Base-by-base conservation (phyloP, 2,113 vertebrate genomes). In the Herpetotheres cachinnans region DNA sequence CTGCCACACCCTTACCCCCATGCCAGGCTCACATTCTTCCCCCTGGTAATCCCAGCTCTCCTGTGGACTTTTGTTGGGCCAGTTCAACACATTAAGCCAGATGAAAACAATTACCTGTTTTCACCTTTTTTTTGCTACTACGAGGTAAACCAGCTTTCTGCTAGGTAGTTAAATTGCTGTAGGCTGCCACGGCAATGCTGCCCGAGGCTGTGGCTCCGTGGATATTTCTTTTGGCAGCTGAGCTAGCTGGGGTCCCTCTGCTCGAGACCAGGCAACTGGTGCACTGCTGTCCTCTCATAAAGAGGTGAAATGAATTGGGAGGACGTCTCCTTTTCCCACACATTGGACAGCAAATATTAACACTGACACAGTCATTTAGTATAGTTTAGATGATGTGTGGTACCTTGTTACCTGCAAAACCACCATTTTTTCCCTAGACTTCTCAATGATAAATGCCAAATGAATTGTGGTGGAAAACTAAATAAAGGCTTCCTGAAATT, bases 161-260 rank as follows among this genome's bases (percentile, higher is more conserved):
- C 4, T 70, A 38, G 26, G 7, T 47, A 26, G 20, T 25, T 54
- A 30, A 58, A 62, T 76, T 56, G 16, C 38, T 71, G 30, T 29
- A 71, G 71, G 80, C 42, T 93, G 82, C 34, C 62, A 47, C 30
- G 32, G 27, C 52, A 79, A 29, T 58, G 56, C 16, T 66, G 25
- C 27, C 52, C 0, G 0, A 74, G 42, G 50, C 34, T 50, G 17
- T 11, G 17, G 27, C 12, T 86, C 29, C 30, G 26, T 0, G 0
- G 52, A 32, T 78, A 58, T 54, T 82, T 92, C 38, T 70, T 79
- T 38, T n/a, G 55, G 50, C 29, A 58, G 1, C 7, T 34, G 34
- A 24, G 24, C 8, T 56, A 78, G 46, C 30, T 46, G 36, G 8
- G 17, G 13, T 32, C 1, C 10, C 36, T 79, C 83, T 89, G 30